Conservation (phyloP, 2,888 invertebrate genomes). For the Chromoteleia sp. region DNA sequence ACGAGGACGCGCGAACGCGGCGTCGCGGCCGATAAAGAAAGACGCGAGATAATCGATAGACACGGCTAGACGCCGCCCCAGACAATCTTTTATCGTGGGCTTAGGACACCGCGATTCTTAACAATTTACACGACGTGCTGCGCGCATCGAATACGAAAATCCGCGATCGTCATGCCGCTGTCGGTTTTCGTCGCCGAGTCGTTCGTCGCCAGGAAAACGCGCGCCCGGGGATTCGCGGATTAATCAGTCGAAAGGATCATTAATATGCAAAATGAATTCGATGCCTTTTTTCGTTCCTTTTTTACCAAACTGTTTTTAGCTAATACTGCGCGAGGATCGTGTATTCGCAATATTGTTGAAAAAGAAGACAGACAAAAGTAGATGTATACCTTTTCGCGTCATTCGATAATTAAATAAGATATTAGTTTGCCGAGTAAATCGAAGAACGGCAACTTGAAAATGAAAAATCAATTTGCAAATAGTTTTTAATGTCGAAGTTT, state of each 20-base stretch:
- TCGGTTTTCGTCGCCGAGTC: constrained; percentile 42
- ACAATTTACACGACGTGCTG: constrained; percentile 78
- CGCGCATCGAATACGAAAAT: constrained; percentile 68
- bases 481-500: too few species aligned
- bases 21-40: constrained; percentile 75
- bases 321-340: too few species aligned
- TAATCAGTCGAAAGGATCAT: constrained; percentile 27
- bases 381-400: too few species aligned
- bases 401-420: too few species aligned
- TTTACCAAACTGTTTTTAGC: too few species aligned
- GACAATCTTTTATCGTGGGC: constrained; percentile 84
- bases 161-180: constrained; percentile 49
- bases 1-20: constrained; percentile 38
- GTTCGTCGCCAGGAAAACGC: constrained; percentile 5
- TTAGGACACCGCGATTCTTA: constrained; percentile 80
- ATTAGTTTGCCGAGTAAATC: too few species aligned
- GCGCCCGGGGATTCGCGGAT: constrained; percentile 21
- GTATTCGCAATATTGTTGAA: too few species aligned
- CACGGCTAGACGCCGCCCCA: constrained; percentile 85
- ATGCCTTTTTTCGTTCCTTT: too few species aligned
- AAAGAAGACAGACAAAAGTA: too few species aligned
- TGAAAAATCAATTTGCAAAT: too few species aligned
- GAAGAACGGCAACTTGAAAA: too few species aligned
- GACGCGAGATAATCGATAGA: constrained; percentile 85
- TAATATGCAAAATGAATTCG: constrained; percentile 14